Conservation (phyloP, 1,140 invertebrate species). For the Vanessa tameamea region DNA sequence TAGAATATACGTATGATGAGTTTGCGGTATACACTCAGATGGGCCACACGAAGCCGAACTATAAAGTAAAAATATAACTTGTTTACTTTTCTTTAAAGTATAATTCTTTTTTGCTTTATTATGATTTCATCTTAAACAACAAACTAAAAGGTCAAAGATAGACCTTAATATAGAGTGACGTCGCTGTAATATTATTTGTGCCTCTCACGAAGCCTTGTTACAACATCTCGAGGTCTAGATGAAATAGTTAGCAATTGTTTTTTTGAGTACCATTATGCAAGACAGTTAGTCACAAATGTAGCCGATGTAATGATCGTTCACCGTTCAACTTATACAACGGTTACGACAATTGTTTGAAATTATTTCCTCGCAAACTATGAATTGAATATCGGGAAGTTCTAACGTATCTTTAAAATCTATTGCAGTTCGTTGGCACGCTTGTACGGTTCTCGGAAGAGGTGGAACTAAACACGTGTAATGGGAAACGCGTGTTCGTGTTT, state of each 20-base stretch:
- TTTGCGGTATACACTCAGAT: too few relatives aligned
- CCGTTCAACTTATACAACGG: not conserved
- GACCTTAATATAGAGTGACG: not conserved
- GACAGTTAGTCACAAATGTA: not conserved
- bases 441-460: conserved; percentile 16
- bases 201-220: conserved; percentile 8
- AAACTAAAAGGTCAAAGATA: not conserved
- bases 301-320: not conserved
- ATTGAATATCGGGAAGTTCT: conserved; percentile 4
- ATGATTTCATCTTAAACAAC: too few relatives aligned
- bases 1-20: too few relatives aligned
- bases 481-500: conserved; percentile 28
- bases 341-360: not conserved
- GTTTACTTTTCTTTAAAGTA: too few relatives aligned
- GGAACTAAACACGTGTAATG: conserved; percentile 29
- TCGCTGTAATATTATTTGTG: conserved; percentile 10
- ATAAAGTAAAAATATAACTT: too few relatives aligned
- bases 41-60: too few relatives aligned
- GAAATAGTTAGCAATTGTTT: not conserved
- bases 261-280: conserved; percentile 1
- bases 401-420: conserved; percentile 18
- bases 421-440: conserved; percentile 24
- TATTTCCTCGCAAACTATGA: not conserved
- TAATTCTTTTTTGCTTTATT: not conserved
- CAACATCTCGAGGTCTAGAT: conserved; percentile 9